These are phyloP conservation scores for Acanthis flammea DNA, from an alignment of 2,797 vertebrate species.

Conservation along the genomic window DNA sequence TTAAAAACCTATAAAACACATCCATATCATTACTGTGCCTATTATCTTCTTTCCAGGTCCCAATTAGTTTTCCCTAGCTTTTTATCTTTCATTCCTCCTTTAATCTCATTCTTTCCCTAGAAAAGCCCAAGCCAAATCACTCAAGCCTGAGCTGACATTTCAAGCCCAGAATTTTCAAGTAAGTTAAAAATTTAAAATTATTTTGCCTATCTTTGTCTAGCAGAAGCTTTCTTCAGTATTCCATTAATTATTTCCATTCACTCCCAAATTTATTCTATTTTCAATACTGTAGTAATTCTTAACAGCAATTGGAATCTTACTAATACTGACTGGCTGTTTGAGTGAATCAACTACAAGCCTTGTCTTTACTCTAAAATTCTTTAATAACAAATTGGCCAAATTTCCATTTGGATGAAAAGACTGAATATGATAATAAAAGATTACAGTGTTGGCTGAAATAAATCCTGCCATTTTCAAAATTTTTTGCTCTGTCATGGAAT, in stretches of 20 bases:
- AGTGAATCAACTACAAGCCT: not conserved
- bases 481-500: not conserved
- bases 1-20: not conserved
- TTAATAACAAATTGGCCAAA: not conserved
- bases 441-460: not conserved
- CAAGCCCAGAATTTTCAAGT: not conserved
- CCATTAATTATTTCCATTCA: not conserved
- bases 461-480: not conserved
- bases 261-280: not conserved
- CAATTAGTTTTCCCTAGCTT: not conserved
- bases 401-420: not conserved
- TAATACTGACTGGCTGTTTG: not conserved
- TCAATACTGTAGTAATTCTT: not conserved
- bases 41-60: not conserved
- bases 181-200: not conserved
- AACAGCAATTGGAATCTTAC: not conserved
- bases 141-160: not conserved
- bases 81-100: not conserved
- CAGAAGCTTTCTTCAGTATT: not conserved
- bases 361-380: not conserved
- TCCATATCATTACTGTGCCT: not conserved
- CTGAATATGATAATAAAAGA: not conserved
- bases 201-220: not conserved
- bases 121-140: not conserved
- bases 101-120: not conserved